Percentiles rank a stretch among this genome's conserved stretches.
phyloP scores from a whole-genome alignment of 2,888 invertebrate genomes.

The Rugalucina vietnamica region DNA sequence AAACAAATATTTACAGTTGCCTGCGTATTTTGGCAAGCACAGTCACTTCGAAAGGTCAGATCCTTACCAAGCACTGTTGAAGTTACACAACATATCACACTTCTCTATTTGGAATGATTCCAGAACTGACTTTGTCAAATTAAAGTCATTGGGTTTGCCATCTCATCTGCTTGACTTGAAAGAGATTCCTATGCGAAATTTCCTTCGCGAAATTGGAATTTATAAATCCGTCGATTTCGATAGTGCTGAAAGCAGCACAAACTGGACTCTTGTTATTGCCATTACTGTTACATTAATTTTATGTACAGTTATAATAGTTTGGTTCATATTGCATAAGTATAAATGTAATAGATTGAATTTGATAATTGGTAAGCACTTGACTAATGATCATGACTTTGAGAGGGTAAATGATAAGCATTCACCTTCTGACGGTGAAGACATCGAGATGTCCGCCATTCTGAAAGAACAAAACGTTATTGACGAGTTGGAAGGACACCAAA shows the following conservation, averaged over 20 bases:
- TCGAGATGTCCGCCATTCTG: constrained; percentile 7
- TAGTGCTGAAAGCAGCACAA: background rate
- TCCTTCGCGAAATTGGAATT: background rate
- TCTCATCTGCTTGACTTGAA: background rate
- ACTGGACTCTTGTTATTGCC: background rate
- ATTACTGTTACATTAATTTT: background rate
- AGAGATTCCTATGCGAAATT: background rate
- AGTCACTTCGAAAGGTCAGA: background rate
- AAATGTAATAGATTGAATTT: background rate
- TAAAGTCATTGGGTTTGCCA: background rate
- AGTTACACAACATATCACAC: background rate
- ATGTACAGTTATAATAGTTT: background rate
- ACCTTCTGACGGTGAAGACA: constrained; percentile 4
- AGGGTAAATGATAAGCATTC: constrained; percentile 15
- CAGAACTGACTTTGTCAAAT: background rate
- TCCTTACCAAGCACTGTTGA: background rate
- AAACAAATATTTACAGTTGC: background rate
- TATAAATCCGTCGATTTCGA: background rate
- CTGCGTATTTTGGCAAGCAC: background rate
- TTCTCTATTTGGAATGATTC: background rate
- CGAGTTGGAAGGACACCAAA: background rate
- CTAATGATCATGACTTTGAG: constrained; percentile 24
- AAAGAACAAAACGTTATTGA: background rate
- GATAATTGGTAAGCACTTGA: constrained; percentile 10
- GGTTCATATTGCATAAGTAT: background rate